A percentile compares a stretch with the other conserved stretches of the same genome.
Conservation (phyloP, 2,113 vertebrate species). For the Tamias sibiricus region DNA sequence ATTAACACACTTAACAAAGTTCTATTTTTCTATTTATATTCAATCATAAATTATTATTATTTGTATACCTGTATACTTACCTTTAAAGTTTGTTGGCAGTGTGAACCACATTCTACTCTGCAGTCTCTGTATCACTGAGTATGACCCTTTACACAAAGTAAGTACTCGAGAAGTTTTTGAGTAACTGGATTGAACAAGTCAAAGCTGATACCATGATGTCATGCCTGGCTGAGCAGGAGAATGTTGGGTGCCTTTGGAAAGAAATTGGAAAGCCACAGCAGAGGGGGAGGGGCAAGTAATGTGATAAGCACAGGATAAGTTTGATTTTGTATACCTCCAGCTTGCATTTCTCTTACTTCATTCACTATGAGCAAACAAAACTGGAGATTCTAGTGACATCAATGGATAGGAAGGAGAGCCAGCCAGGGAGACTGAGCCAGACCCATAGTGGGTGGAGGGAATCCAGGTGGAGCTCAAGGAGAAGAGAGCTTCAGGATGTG, state of each 20-base stretch:
- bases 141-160: neutral
- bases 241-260: neutral
- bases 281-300: neutral
- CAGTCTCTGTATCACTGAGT: neutral
- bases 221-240: neutral
- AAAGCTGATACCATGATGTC: neutral
- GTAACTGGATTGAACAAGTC: neutral
- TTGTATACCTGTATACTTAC: neutral
- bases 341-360: neutral
- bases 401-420: neutral
- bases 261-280: neutral
- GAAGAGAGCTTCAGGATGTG: neutral
- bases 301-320: neutral
- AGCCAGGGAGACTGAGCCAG: neutral
- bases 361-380: neutral
- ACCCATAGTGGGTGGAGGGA: neutral
- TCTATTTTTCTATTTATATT: conserved; percentile 17
- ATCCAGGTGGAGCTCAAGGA: neutral
- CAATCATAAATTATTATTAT: neutral
- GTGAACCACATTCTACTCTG: neutral
- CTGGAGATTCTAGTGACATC: neutral
- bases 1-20: neutral
- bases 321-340: neutral
- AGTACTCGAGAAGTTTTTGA: neutral
- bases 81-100: neutral